A percentile compares a stretch with the other conserved stretches of the same genome.
Evolutionary conservation across 2,888 invertebrate genomes (phyloP).

Genomic region (Sminthurinus aureus): DNA sequence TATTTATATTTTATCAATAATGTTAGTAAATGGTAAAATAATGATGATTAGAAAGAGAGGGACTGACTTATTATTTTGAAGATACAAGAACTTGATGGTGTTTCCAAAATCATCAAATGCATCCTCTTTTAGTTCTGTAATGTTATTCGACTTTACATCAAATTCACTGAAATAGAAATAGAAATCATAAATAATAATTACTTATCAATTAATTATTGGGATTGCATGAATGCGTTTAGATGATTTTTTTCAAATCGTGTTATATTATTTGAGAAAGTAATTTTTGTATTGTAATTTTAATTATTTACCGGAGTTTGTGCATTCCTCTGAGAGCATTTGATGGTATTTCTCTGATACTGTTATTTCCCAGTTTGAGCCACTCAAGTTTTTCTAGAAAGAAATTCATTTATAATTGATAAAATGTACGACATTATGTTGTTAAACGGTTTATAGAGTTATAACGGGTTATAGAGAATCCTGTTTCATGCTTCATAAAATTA

Average conservation of each 20-base stretch:
- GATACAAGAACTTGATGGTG: conserved; percentile 89
- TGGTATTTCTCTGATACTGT: conserved; percentile 84
- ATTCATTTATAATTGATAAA: no score
- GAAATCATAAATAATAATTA: not conserved
- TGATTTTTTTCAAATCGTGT: conserved; percentile 64
- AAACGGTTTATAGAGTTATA: no score
- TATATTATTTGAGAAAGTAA: conserved; percentile 71
- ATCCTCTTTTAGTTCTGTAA: conserved; percentile 81
- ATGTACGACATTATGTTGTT: no score
- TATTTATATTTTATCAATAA: no score
- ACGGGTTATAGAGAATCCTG: no score
- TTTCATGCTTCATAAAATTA: no score
- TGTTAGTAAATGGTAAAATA: not conserved
- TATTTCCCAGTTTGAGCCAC: conserved; percentile 87
- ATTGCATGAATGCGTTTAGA: not conserved
- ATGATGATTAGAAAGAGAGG: not conserved
- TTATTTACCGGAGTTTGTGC: conserved; percentile 80
- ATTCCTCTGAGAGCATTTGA: conserved; percentile 79
- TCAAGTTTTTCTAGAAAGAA: conserved; percentile 83
- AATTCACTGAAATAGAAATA: conserved; percentile 75
- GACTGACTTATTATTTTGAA: conserved; percentile 89
- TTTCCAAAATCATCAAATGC: conserved; percentile 82
- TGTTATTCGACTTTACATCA: conserved; percentile 87
- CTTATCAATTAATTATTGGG: not conserved
- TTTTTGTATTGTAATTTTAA: conserved; percentile 87